Percentiles rank a stretch among this genome's conserved stretches.
phyloP scores from a whole-genome alignment of 37 sponge, comb jelly and placozoan species.

The Spongia lamella region DNA sequence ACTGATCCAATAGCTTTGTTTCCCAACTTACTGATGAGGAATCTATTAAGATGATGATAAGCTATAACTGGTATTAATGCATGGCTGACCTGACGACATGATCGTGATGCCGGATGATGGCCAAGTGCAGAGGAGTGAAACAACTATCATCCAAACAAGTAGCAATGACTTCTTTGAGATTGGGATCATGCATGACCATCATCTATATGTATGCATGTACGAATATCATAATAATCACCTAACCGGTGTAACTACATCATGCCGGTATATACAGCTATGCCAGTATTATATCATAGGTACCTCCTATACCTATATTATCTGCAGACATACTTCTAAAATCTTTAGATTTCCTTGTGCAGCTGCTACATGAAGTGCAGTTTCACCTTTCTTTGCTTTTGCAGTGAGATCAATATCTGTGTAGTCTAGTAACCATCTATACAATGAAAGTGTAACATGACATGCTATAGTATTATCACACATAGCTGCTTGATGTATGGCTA shows the following conservation, averaged over 20 bases:
- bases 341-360: conserved; percentile 64
- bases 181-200: conserved; percentile 3
- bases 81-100: conserved; percentile 16
- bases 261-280: too few relatives aligned
- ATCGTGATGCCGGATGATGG: conserved; percentile 60
- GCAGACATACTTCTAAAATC: conserved; percentile 6
- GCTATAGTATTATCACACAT: background rate
- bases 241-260: too few relatives aligned
- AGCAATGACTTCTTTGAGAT: background rate
- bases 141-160: conserved; percentile 21
- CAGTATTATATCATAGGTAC: too few relatives aligned
- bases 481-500: too few relatives aligned
- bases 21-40: conserved; percentile 62
- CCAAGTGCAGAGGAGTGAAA: conserved; percentile 65
- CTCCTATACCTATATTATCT: too few relatives aligned
- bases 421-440: conserved; percentile 57
- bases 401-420: conserved; percentile 54
- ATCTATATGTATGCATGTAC: conserved; percentile 1
- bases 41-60: conserved; percentile 5
- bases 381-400: conserved; percentile 55
- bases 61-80: background rate
- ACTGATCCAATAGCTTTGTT: conserved; percentile 46
- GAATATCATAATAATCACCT: background rate
- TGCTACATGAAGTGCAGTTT: conserved; percentile 77
- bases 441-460: background rate